Conservation (phyloP, 2,888 invertebrate species). For the Deroplatys truncata region DNA sequence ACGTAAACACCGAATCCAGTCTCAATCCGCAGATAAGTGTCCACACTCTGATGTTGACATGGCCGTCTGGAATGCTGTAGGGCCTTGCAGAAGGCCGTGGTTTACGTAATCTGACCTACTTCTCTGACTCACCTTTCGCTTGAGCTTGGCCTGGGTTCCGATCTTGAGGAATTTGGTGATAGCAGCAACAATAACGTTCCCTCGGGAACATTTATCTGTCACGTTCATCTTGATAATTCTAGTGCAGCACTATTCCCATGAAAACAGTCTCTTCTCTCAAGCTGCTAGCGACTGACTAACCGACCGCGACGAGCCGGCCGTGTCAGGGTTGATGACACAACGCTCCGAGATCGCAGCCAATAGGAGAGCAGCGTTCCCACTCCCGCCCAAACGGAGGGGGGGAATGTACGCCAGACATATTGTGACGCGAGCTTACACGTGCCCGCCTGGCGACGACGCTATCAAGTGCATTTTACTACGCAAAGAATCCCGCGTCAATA, state of each 20-base stretch:
- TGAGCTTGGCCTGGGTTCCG: constrained; percentile 26
- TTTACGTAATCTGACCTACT: not conserved
- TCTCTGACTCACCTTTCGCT: constrained; percentile 27
- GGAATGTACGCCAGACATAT: not conserved
- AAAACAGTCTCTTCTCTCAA: no score
- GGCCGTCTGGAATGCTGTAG: no score
- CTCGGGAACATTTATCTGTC: constrained; percentile 24
- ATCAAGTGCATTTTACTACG: not conserved
- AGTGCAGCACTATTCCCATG: no score
- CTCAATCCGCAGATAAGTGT: no score
- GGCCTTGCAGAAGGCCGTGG: no score
- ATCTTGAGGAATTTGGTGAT: constrained; percentile 28
- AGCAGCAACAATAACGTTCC: constrained; percentile 26
- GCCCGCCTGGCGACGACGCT: no score
- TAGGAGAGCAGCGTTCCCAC: not conserved
- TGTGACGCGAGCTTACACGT: not conserved
- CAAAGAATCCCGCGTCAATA: not conserved
- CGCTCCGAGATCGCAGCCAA: not conserved
- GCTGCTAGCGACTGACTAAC: not conserved
- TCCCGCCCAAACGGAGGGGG: constrained; percentile 1
- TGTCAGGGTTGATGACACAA: not conserved
- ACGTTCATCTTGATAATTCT: not conserved
- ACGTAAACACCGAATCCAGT: no score
- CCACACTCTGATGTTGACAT: no score
- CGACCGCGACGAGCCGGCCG: no score